phyloP scores from a whole-genome alignment of 2,888 invertebrate genomes.

The Aquatica leii region DNA sequence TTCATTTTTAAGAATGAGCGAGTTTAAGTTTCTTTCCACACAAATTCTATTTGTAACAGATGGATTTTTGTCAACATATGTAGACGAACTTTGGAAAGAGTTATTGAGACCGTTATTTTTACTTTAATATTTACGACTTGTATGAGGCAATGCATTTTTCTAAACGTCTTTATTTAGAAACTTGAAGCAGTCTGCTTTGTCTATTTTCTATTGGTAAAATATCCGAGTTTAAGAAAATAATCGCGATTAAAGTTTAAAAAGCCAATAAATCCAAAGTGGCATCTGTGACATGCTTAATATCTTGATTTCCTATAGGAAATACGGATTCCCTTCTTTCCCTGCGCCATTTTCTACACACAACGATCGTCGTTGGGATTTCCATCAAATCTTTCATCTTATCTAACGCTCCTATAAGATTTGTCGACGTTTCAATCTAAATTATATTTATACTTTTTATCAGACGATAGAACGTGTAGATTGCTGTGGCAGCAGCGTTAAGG shows the following conservation, averaged over 20 bases:
- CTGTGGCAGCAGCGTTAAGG: slow-evolving; percentile 3
- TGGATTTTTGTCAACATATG: slow-evolving; percentile 8
- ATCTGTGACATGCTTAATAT: slow-evolving; percentile 48
- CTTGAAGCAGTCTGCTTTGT: too few relatives aligned
- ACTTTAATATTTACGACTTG: neutral
- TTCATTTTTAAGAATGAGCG: neutral
- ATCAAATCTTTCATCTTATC: slow-evolving; percentile 33
- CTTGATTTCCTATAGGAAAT: slow-evolving; percentile 45
- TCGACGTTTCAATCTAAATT: slow-evolving; percentile 27
- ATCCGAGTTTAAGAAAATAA: slow-evolving; percentile 15
- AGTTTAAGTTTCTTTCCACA: slow-evolving; percentile 6
- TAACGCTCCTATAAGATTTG: slow-evolving; percentile 25
- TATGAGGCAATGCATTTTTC: too few relatives aligned
- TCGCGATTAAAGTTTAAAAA: slow-evolving; percentile 45
- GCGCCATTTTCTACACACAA: slow-evolving; percentile 13
- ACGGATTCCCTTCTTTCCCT: slow-evolving; percentile 15
- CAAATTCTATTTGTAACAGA: neutral
- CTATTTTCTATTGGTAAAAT: slow-evolving; percentile 1
- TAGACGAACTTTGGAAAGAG: slow-evolving; percentile 6
- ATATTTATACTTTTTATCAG: slow-evolving; percentile 29
- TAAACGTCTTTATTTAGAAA: too few relatives aligned
- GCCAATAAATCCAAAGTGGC: slow-evolving; percentile 49
- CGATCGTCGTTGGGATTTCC: slow-evolving; percentile 21
- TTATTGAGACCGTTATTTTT: slow-evolving; percentile 6
- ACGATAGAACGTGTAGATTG: neutral